A percentile compares a stretch with the other conserved stretches of the same genome.
These are phyloP conservation scores for Dasyprocta punctata DNA, from an alignment of 2,113 vertebrate genomes.

Conservation along the genomic window DNA sequence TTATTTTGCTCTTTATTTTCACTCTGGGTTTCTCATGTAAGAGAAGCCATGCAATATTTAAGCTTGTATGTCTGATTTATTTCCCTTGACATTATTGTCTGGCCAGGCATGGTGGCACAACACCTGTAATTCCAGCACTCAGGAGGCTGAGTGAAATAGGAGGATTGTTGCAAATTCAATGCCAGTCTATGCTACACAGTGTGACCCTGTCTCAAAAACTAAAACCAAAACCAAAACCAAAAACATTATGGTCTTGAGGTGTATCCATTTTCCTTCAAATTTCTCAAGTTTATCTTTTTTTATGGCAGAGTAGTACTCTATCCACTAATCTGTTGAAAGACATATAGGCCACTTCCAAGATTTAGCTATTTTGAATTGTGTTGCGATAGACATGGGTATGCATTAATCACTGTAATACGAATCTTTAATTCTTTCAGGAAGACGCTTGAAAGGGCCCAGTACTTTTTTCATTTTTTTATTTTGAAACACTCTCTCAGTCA, in stretches of 20 bases:
- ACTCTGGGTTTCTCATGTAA: neutral
- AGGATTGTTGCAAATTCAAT: neutral
- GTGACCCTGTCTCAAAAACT: neutral
- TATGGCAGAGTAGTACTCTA: neutral
- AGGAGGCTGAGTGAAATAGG: neutral
- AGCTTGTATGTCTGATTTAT: neutral
- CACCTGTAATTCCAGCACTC: neutral
- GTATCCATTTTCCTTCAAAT: neutral
- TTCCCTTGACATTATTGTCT: neutral
- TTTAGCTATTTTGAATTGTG: neutral
- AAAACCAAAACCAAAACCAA: neutral
- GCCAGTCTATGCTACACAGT: neutral
- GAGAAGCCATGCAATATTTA: neutral
- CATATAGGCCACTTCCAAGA: neutral
- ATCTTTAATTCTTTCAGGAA: neutral
- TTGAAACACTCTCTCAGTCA: neutral
- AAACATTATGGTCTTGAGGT: neutral
- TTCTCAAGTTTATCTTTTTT: neutral
- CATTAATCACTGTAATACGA: neutral
- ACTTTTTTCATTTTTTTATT: neutral
- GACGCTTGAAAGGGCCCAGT: neutral
- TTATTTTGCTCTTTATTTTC: neutral
- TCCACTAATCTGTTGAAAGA: neutral
- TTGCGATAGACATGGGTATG: neutral
- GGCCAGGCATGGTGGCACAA: neutral